Evolutionary conservation across 2,113 vertebrate genomes (phyloP), one percentile per base, ranked within the genome.

Genomic region (Entomyzon cyanotis): DNA sequence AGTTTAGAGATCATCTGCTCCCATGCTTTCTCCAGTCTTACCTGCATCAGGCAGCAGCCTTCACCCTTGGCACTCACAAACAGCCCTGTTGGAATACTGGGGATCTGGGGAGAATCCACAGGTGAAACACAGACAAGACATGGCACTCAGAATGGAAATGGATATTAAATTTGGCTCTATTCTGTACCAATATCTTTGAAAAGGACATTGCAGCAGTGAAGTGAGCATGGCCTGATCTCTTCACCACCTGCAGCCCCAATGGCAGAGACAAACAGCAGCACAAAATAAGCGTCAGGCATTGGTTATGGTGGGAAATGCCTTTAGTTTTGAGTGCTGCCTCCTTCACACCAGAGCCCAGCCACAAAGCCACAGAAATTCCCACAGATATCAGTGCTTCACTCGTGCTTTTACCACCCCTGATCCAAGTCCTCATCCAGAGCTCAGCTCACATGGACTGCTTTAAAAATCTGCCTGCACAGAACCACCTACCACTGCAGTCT

Each of bases 21-120:
- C 16, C 35, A 13, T 4, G 11, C 47, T 28, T 50, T 39, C 62
- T 62, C 15, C 67, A 92, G 23, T 30, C 92, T 96, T 98, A 99
- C 99, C 99, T 99, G 99, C 98, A 99, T 98, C 91, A 99, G 98
- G 79, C 99, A 99, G 97, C 99, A 99, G 95, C 99, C 99, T 93
- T 99, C 99, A 24, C 99, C 99, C 96, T 98, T 99, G 94, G 99
- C 99, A 3, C 99, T 99, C 96, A 99, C 99, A 83, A 99, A 99
- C 93, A 99, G 98, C 60, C 99, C 99, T 3, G 99, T 99, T 55
- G 99, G 99, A 89, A 99, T 99, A 90, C 98, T 99, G 90, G 99
- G 99, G 78, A 99, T 99, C 99, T 99, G 96, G 53, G 89, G 91
- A 97, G 22, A 42, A 78, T 25, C 31, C 94, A 94, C 63, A 97